These are phyloP conservation scores for Apamea sordens DNA, from an alignment of 2,888 invertebrate genomes.

Conservation along the genomic window DNA sequence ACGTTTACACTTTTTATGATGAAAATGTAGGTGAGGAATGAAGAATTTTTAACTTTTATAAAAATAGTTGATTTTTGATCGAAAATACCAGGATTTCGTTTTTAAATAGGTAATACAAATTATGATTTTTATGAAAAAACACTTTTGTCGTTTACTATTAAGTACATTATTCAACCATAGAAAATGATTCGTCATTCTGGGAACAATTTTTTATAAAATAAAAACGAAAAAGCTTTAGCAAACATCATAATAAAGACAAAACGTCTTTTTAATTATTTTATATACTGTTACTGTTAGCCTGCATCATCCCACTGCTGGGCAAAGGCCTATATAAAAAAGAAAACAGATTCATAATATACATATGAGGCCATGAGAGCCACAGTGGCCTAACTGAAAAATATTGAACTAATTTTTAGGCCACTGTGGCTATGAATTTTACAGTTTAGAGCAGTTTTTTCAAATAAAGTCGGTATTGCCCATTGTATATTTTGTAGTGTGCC, in stretches of 20 bases:
- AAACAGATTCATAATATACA: neutral
- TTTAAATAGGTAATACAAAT: neutral
- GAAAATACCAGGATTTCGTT: neutral
- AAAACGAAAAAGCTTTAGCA: slow-evolving; percentile 2
- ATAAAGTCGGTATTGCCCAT: too few relatives aligned
- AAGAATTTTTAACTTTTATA: neutral
- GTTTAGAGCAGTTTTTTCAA: too few relatives aligned
- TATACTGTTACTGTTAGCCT: too few relatives aligned
- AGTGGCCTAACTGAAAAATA: too few relatives aligned
- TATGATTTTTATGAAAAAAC: neutral
- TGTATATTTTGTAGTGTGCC: too few relatives aligned
- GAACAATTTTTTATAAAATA: neutral
- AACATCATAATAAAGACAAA: neutral
- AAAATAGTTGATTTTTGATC: neutral
- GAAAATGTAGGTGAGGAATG: neutral
- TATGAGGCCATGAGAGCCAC: too few relatives aligned
- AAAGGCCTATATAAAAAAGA: neutral
- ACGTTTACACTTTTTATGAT: neutral
- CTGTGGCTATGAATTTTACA: too few relatives aligned
- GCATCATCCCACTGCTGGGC: too few relatives aligned
- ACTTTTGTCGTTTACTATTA: neutral
- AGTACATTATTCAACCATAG: neutral
- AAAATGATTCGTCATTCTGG: too few relatives aligned
- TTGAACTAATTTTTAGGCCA: too few relatives aligned
- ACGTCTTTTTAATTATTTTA: neutral